Evolutionary conservation across 2,797 vertebrate species (phyloP), one percentile per base, ranked within the genome.

Genomic region (Dryobates pubescens): DNA sequence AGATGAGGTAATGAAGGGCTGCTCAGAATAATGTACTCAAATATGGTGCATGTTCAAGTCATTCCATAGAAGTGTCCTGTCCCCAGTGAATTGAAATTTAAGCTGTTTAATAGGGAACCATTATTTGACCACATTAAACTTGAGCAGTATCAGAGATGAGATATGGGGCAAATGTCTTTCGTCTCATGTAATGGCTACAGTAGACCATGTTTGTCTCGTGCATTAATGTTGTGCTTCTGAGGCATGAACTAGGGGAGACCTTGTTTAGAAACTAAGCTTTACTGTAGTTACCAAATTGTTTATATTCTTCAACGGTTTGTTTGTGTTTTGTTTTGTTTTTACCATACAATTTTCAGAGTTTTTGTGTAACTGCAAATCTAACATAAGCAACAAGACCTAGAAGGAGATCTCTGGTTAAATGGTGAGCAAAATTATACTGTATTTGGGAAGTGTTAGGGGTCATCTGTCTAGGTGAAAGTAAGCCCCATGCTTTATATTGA

Each of bases 301-400:
- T 75, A 68, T 47, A 30, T 62, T 61, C 71, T 72, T 76, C 63
- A 19, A 74, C 68, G 76, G 49, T 22, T 49, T 22, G 49, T 12
- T 12, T 49, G 49, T 23, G 11, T 23, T 23, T 12, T 83, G 36
- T 36, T 36, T 36, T 38, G 38, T 13, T 13, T 38, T 83, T 4
- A 7, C 41, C 5, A 3, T 63, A 5, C 62, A 45, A 84, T 59
- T 92, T 90, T 51, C 8, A 56, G 69, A 80, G 38, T 43, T 71
- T 76, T 92, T 89, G 49, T 59, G 63, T 56, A 87, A 67, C 82
- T 85, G 69, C 34, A 65, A 85, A 91, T 88, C 62, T 94, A 79
- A 59, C 53, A 70, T 36, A 81, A 92, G 61, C 70, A 78, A 70
- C 38, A 80, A 87, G 63, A 53, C n/a, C 53, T 41, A 78, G 67